Evolutionary conservation across 1,140 invertebrate species (phyloP).

Genomic region (Orchesella cincta): DNA sequence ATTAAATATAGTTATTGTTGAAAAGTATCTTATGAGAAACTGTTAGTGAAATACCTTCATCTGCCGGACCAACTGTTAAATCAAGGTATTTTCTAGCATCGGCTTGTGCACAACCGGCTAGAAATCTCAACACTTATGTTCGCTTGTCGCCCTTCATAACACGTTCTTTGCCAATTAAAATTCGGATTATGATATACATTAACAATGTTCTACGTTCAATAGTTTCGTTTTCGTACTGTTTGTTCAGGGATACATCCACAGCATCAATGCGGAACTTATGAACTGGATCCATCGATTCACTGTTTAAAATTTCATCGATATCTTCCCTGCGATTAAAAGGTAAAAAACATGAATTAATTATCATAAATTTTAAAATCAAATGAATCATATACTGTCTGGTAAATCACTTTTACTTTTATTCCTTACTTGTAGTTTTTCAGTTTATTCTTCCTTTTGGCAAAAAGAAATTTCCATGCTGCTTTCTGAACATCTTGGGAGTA

Average conservation of each 20-base stretch:
- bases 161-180: conserved; percentile 39
- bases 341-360: too few relatives aligned
- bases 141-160: conserved; percentile 26
- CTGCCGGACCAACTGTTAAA: neutral
- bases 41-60: neutral
- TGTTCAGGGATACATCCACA: conserved; percentile 29
- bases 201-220: neutral
- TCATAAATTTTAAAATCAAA: too few relatives aligned
- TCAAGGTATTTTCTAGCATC: conserved; percentile 31
- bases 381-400: too few relatives aligned
- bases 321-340: conserved; percentile 26
- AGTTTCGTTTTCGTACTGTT: conserved; percentile 38
- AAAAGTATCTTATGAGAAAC: too few relatives aligned
- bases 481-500: conserved; percentile 18
- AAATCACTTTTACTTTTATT: neutral
- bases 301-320: conserved; percentile 34
- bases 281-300: conserved; percentile 31
- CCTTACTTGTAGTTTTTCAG: conserved; percentile 37
- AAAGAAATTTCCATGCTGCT: conserved; percentile 33
- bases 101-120: conserved; percentile 22
- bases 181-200: conserved; percentile 34
- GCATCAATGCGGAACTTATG: conserved; percentile 31
- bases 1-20: too few relatives aligned
- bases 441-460: conserved; percentile 31
- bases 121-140: conserved; percentile 25